Evolutionary conservation across 2,797 vertebrate species (phyloP), one percentile per base, ranked within the genome.

Genomic region (Fistularia commersonii): DNA sequence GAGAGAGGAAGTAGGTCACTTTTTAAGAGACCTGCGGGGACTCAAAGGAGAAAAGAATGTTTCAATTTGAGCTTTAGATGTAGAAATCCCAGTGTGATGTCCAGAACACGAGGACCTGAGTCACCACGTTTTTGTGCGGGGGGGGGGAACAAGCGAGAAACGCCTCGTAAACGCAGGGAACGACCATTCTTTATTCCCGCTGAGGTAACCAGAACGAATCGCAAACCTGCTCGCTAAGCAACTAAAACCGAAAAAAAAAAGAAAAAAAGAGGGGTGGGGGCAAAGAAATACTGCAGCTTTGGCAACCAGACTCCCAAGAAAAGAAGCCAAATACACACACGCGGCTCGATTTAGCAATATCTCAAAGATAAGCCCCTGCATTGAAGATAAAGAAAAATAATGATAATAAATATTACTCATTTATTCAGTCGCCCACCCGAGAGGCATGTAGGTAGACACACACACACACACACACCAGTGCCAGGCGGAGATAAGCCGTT

Each of bases 401-500:
- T n/a, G n/a, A 31, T 0, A 15, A 8, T 15, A 0, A 41, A 11
- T 41, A 47, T n/a, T 59, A 13, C 45, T 50, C 0, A 0, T 51
- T 51, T 41, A 40, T 44, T 56, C 13, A 45, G 54, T 37, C 50
- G 13, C 36, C 7, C 6, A n/a, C 40, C 10, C 54, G 41, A 52
- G 48, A 69, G 13, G 11, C 6, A n/a, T n/a, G n/a, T n/a, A 42
- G 13, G 13, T 6, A 41, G 44, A 32, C 23, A 61, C 53, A 63
- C 54, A 67, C 53, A 57, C 41, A 31, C 48, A 14, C 34, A 36
- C 50, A 32, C 57, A 51, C 12, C 48, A 52, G 41, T 9, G 54
- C 42, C 59, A 68, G 1, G 45, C 55, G 32, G 8, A 37, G 80
- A 85, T 89, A 89, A 84, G 81, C 62, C 6, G 32, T 3, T 33